Conservation (phyloP, 2,113 vertebrate species). For the Crotophaga sulcirostris region DNA sequence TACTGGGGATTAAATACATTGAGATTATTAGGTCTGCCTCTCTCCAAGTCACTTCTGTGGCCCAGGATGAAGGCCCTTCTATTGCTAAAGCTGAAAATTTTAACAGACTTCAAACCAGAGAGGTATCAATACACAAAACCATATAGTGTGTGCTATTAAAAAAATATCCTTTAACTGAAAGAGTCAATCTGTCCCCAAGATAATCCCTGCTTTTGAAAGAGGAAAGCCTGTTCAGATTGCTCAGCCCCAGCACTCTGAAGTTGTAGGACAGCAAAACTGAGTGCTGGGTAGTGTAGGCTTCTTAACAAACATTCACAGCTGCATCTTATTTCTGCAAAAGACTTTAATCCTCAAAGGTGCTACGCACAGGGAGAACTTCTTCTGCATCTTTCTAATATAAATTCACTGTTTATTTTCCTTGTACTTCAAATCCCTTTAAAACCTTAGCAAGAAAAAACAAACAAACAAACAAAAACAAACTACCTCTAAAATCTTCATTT, state of each 20-base stretch:
- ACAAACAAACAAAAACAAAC: background rate
- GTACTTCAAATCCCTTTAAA: background rate
- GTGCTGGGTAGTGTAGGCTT: background rate
- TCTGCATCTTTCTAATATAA: background rate
- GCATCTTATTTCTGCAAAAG: background rate
- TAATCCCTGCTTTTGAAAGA: slow-evolving; percentile 8
- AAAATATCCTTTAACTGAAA: slow-evolving; percentile 7
- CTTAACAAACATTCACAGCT: background rate
- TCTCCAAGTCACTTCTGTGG: background rate
- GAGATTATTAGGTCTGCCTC: background rate
- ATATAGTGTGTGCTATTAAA: background rate
- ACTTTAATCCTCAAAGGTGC: background rate
- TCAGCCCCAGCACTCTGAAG: background rate
- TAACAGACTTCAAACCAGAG: background rate
- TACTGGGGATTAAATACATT: background rate
- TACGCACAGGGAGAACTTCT: background rate
- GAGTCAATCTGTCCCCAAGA: background rate
- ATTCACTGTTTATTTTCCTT: background rate
- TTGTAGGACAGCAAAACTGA: background rate
- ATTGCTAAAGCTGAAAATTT: background rate
- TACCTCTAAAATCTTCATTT: background rate
- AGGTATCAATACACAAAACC: background rate
- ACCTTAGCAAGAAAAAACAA: background rate
- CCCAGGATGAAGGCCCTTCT: background rate
- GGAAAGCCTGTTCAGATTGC: background rate